Conservation (phyloP, 2,113 vertebrate genomes). For the Ursus arctos region DNA sequence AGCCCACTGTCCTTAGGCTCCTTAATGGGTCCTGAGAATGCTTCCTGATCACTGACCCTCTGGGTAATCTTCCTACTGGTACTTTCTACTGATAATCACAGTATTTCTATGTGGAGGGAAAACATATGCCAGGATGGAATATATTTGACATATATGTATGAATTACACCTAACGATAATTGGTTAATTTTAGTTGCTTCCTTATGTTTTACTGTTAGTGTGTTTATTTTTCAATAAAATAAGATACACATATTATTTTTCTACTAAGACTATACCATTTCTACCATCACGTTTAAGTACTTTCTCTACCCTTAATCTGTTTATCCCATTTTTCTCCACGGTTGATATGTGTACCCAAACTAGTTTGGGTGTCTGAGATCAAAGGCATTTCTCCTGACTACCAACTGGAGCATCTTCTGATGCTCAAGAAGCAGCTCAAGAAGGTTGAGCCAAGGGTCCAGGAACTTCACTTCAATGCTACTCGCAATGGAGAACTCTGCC, state of each 20-base stretch:
- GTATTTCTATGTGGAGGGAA: conserved; percentile 9
- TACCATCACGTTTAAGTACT: neutral
- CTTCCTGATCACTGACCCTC: neutral
- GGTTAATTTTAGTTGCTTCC: neutral
- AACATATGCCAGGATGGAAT: neutral
- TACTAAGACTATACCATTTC: neutral
- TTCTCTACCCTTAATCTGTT: neutral
- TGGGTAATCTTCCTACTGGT: neutral
- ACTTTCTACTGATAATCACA: neutral
- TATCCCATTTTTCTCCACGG: neutral
- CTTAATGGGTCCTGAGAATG: neutral
- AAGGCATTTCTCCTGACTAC: neutral
- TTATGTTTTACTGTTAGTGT: neutral
- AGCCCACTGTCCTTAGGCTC: neutral
- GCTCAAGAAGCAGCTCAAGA: neutral
- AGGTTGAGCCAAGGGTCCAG: neutral
- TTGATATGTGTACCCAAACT: neutral
- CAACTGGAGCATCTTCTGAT: neutral
- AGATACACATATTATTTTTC: neutral
- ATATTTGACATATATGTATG: neutral
- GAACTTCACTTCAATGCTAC: neutral
- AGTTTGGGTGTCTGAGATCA: neutral
- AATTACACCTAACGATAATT: neutral
- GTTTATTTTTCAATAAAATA: conserved; percentile 23
- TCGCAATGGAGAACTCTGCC: neutral